Base-by-base conservation (phyloP, 2,888 invertebrate genomes). In the Stenoptilia bipunctidactyla region DNA sequence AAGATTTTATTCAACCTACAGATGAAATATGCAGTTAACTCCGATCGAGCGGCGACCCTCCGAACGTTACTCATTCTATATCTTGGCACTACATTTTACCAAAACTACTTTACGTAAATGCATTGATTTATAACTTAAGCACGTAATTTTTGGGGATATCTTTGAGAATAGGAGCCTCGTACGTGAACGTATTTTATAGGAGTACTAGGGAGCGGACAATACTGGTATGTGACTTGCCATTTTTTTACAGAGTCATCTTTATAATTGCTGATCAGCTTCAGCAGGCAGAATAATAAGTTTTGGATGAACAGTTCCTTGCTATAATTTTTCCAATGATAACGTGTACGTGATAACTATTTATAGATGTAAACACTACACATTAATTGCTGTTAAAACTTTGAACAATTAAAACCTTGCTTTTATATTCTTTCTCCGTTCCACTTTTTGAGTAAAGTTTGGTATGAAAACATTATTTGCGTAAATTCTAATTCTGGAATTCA, bases 11-110 rank as follows among this genome's bases (percentile, higher is more conserved):
- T 13, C 34, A 4, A 50, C 54, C 51, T 50, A 59, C 56, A 56
- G 55, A 61, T 74, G 66, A 74, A 66, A 72, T 73, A 75, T 68
- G 68, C 60, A 64, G 58, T 64, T 53, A 66, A 64, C 63, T 66
- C 43, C 40, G 58, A 53, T 57, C 55, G 53, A 58, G 63, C 59
- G 61, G 50, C 54, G 55, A 51, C 52, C 57, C 56, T 55, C 53
- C 46, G 56, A 49, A 53, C 56, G 59, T 66, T 66, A 64, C 54
- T 68, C 61, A 64, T 60, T 49, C 45, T 39, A 47, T 51, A 51
- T 53, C 57, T 53, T 48, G 44, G 46, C 51, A 50, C 52, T 47
- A 53, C 48, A 56, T 50, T 37, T 33, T 37, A 38, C 40, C 36
- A 35, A 38, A 38, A 40, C 33, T 10, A 37, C 15, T 15, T 13